phyloP scores from a whole-genome alignment of 2,888 invertebrate genomes.

The Philopedon plagiatum region DNA sequence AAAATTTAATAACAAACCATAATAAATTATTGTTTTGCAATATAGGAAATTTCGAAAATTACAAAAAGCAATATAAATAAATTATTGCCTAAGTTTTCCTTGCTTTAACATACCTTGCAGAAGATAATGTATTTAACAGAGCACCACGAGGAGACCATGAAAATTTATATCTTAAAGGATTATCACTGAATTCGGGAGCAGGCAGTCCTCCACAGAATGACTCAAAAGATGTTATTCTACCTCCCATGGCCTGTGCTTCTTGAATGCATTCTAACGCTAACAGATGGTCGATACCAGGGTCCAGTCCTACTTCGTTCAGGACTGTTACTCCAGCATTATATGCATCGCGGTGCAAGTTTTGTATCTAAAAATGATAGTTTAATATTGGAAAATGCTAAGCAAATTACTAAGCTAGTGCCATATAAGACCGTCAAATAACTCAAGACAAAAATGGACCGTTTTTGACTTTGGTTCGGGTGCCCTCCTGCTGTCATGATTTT shows the following conservation, averaged over 20 bases:
- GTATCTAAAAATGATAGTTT: constrained; percentile 56
- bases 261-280: constrained; percentile 98
- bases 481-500: too few species aligned
- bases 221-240: constrained; percentile 93
- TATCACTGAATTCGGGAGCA: constrained; percentile 96
- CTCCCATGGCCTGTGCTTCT: constrained; percentile 89
- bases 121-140: constrained; percentile 89
- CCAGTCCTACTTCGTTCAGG: constrained; percentile 96
- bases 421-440: too few species aligned
- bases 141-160: constrained; percentile 98
- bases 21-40: too few species aligned
- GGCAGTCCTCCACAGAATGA: constrained; percentile 98
- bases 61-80: too few species aligned
- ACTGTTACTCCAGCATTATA: constrained; percentile 91
- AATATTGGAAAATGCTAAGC: too few species aligned
- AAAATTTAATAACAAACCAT: too few species aligned
- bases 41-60: too few species aligned
- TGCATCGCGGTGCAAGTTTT: constrained; percentile 84
- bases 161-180: constrained; percentile 91
- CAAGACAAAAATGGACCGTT: too few species aligned
- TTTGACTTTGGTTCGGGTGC: too few species aligned
- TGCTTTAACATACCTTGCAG: constrained; percentile 79
- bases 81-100: too few species aligned
- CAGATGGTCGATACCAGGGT: constrained; percentile 91
- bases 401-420: too few species aligned